These are phyloP conservation scores for Salvelinus fontinalis DNA, from an alignment of 2,113 vertebrate genomes.

Conservation along the genomic window DNA sequence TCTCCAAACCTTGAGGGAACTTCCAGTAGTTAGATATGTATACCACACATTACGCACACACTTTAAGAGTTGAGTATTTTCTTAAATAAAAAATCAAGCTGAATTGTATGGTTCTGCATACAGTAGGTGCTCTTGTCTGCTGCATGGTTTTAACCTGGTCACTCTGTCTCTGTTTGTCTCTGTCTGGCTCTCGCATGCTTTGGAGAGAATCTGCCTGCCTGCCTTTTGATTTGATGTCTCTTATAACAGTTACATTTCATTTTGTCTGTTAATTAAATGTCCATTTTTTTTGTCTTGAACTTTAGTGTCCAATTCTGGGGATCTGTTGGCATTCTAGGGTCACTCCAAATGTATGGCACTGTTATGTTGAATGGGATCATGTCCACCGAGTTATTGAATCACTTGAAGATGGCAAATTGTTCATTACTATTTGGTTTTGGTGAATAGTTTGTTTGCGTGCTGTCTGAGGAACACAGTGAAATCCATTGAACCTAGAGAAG, in stretches of 20 bases:
- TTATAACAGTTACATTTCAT: slow-evolving; percentile 71
- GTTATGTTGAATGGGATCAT: slow-evolving; percentile 30
- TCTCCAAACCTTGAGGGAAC: no score
- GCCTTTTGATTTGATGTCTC: slow-evolving; percentile 51
- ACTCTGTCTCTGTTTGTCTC: background rate
- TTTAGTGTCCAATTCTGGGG: slow-evolving; percentile 71
- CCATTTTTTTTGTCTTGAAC: slow-evolving; percentile 70
- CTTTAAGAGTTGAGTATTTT: no score
- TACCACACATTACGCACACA: no score
- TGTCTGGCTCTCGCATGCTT: slow-evolving; percentile 45
- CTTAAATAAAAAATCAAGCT: no score
- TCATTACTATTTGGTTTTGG: no score
- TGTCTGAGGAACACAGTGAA: background rate
- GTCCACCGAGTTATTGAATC: background rate
- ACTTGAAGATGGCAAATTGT: background rate
- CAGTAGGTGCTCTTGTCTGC: background rate
- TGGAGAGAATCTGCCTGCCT: slow-evolving; percentile 59
- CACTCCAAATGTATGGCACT: slow-evolving; percentile 34
- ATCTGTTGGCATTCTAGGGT: slow-evolving; percentile 33
- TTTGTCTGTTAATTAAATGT: slow-evolving; percentile 5
- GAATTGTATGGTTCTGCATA: no score
- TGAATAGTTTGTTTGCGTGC: no score
- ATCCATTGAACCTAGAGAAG: background rate
- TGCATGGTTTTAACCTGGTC: background rate
- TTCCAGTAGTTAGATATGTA: no score